Evolutionary conservation across 1,140 invertebrate species (phyloP), one percentile per base, ranked within the genome.

Genomic region (Scaptomyza pallida): DNA sequence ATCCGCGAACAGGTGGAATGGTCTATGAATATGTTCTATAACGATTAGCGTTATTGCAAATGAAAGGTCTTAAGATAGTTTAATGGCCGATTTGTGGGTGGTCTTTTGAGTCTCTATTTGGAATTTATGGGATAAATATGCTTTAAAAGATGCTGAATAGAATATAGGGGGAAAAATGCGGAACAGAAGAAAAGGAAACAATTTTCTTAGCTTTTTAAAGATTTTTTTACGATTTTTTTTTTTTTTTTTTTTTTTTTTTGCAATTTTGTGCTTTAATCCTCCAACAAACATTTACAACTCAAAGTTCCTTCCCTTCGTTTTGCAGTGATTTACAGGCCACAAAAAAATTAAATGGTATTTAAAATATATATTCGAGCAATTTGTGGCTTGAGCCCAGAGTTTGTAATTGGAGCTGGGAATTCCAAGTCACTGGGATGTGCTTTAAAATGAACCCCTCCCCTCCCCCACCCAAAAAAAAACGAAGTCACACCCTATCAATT

Each of bases 381-480:
- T 63, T 48, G 67, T 35, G 16, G 33, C 60, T 35, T 56, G 64
- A 57, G 60, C 17, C 57, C 33, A 9, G 9, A 15, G 40, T 80
- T 60, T 85, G 63, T 85, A 85, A 85, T 85, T 85, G 72, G 80
- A 73, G 74, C 68, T 86, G 81, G 82, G 81, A 85, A 85, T 85
- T 88, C 55, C 69, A 81, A 88, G 86, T 81, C 82, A 80, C 69
- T 52, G 82, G 44, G 26, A 57, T 81, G 81, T 67, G 81, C 77
- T 81, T 80, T 79, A 83, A 81, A 30, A 75, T 77, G 81, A 86
- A 81, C 88, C 64, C 33, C 2, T 2, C 21, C 21, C n/a, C n/a
- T n/a, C n/a, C n/a, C n/a, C n/a, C n/a, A n/a, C n/a, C n/a, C n/a
- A n/a, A 64, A 72, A 81, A 69, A 30, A 30, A 9, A 9, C 8